Conservation (phyloP, 64 coral and sea anemone species). For the Dendrophyllia cribrosa region DNA sequence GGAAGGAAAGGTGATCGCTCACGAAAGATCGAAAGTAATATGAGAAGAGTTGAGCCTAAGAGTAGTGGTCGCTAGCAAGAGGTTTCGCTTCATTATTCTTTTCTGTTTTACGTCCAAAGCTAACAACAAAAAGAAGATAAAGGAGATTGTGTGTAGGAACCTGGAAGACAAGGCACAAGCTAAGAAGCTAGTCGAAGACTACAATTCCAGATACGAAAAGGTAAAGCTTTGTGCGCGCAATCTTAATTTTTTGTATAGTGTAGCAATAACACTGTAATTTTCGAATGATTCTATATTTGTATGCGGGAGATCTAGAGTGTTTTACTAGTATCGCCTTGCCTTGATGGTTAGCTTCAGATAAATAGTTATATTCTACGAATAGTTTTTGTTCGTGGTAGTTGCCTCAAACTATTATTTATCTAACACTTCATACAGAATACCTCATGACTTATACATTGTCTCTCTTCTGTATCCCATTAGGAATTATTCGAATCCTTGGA, state of each 20-base stretch:
- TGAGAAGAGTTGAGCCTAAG: too few species aligned
- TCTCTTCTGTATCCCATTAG: neutral
- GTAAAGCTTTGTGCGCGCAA: neutral
- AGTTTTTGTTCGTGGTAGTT: neutral
- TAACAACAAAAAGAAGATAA: conserved; percentile 67
- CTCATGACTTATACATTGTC: neutral
- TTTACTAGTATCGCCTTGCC: too few species aligned
- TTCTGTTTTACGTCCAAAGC: conserved; percentile 20
- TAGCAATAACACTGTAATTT: neutral
- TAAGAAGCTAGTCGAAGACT: conserved; percentile 63
- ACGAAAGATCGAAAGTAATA: too few species aligned
- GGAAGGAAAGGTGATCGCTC: too few species aligned
- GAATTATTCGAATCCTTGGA: conserved; percentile 61
- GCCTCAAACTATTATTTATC: neutral
- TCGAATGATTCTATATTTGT: neutral
- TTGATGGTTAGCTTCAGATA: too few species aligned
- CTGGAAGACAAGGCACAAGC: conserved; percentile 19
- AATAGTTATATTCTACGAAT: too few species aligned
- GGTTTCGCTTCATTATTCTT: neutral
- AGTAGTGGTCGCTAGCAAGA: too few species aligned
- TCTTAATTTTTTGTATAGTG: neutral
- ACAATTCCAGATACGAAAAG: conserved; percentile 44
- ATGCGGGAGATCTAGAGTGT: too few species aligned
- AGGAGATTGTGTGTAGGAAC: conserved; percentile 48
- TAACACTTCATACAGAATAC: neutral